Conservation (phyloP, 2,797 vertebrate species). For the Micrastur ruficollis region DNA sequence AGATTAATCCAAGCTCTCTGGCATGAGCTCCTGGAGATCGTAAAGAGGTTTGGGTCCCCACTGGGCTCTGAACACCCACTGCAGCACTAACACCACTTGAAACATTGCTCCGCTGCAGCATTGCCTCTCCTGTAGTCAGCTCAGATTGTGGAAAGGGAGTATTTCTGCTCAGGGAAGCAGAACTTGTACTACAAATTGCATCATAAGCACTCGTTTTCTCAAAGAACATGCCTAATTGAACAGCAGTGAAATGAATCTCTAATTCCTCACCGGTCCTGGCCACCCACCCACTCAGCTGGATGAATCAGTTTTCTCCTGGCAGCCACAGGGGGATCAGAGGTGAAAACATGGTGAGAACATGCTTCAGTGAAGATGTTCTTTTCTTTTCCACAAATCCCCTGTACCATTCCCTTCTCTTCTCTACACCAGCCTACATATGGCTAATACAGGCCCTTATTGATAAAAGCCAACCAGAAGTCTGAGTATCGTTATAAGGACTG, state of each 20-base stretch:
- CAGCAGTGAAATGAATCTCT: not conserved
- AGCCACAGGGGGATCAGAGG: not conserved
- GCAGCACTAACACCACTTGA: not conserved
- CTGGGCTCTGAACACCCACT: not conserved
- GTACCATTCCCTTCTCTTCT: not conserved
- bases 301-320: not conserved
- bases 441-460: not conserved
- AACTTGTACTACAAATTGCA: slow-evolving; percentile 12
- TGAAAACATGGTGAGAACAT: not conserved
- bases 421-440: not conserved
- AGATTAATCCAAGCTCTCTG: not conserved
- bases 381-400: not conserved
- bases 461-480: not conserved
- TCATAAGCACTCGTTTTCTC: not conserved
- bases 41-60: not conserved
- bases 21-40: not conserved
- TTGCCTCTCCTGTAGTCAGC: not conserved
- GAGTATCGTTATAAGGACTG: not conserved
- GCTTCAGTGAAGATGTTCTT: not conserved
- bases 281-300: not conserved
- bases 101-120: fast-evolving
- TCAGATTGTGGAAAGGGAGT: not conserved
- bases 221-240: not conserved
- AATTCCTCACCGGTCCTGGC: not conserved
- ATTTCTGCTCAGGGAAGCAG: slow-evolving; percentile 36